A percentile compares a stretch with the other conserved stretches of the same genome.
Conservation (phyloP, 2,888 invertebrate species). For the Furcula furcula region DNA sequence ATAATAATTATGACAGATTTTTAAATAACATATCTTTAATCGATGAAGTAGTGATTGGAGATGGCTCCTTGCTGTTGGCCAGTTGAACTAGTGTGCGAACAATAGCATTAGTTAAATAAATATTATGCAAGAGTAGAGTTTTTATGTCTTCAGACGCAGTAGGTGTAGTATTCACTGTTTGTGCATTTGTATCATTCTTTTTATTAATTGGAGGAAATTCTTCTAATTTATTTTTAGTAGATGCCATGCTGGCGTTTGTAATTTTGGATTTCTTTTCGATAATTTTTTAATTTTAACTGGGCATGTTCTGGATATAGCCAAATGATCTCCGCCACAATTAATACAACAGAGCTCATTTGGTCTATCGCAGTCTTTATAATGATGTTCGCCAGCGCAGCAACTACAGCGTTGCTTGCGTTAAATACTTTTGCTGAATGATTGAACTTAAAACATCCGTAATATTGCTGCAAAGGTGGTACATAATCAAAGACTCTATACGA, state of each 20-base stretch:
- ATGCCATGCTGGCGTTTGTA: background rate
- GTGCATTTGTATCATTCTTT: background rate
- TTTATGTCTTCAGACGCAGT: background rate
- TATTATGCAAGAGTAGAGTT: background rate
- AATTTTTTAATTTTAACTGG: constrained; percentile 2
- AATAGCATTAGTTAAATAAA: background rate
- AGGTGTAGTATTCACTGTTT: background rate
- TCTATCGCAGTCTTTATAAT: background rate
- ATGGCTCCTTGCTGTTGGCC: background rate
- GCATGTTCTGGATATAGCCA: constrained; percentile 2
- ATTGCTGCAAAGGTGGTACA: constrained; percentile 7
- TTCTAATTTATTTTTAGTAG: background rate
- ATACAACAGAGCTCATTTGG: background rate
- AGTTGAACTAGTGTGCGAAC: background rate
- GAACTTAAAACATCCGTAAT: constrained; percentile 1
- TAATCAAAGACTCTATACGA: constrained; percentile 10
- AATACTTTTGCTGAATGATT: too few species aligned
- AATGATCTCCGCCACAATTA: constrained; percentile 1
- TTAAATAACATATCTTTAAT: constrained; percentile 1
- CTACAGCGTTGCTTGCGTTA: background rate
- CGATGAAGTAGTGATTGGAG: background rate
- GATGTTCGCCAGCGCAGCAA: background rate
- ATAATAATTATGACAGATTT: constrained; percentile 3
- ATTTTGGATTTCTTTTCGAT: constrained; percentile 2
- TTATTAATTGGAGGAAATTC: background rate